Percentiles rank a stretch among this genome's conserved stretches.
Evolutionary conservation across 2,113 vertebrate genomes (phyloP).

Genomic region (Pogona vitticeps): DNA sequence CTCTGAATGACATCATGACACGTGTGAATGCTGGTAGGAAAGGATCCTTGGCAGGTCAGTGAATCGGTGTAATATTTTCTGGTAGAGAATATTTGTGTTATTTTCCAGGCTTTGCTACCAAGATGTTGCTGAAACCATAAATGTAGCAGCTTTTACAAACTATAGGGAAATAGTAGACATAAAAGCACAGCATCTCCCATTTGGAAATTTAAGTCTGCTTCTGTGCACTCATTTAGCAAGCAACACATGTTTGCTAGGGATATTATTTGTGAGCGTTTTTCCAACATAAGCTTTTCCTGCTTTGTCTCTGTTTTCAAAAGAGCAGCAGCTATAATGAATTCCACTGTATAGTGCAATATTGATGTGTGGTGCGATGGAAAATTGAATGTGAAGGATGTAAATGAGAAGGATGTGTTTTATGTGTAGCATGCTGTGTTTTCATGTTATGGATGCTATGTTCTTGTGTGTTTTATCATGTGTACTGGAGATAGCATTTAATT

Average conservation of each 20-base stretch:
- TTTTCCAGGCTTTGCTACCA: neutral
- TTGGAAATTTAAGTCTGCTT: neutral
- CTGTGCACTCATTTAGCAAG: neutral
- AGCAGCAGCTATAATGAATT: no score
- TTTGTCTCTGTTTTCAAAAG: neutral
- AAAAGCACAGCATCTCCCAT: no score
- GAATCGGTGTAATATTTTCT: neutral
- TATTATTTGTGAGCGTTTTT: neutral
- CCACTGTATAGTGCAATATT: no score
- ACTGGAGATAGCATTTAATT: no score
- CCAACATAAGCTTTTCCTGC: neutral
- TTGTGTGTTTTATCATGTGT: no score
- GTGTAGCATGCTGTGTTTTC: neutral
- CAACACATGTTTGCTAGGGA: neutral
- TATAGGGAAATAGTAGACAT: no score
- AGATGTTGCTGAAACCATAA: neutral
- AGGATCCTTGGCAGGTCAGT: constrained; percentile 87
- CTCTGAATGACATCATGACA: constrained; percentile 90
- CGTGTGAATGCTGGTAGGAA: constrained; percentile 92
- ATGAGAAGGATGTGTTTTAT: no score
- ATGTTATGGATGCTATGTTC: no score
- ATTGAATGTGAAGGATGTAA: no score
- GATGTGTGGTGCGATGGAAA: no score
- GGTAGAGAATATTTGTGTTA: neutral
- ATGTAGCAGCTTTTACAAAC: neutral